These are phyloP conservation scores for Microchirus variegatus DNA, from an alignment of 2,797 vertebrate species.

Conservation along the genomic window DNA sequence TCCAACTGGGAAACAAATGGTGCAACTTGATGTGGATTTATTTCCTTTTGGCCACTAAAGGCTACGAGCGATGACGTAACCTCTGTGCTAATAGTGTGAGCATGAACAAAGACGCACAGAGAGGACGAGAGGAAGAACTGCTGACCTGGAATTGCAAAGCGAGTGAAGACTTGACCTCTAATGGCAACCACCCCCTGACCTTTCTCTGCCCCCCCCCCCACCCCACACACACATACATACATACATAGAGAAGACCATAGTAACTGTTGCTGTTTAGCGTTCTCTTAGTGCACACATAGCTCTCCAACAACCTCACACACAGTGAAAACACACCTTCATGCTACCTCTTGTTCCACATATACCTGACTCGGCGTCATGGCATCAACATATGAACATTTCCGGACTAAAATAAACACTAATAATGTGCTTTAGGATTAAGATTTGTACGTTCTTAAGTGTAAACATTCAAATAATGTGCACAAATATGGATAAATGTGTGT, in stretches of 20 bases:
- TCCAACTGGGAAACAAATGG: no score
- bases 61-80: conserved; percentile 21
- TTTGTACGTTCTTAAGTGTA: no score
- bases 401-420: no score
- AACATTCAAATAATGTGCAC: no score
- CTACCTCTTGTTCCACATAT: background rate
- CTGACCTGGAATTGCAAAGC: conserved; percentile 37
- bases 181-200: conserved; percentile 7
- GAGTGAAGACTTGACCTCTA: conserved; percentile 39
- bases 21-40: background rate
- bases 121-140: conserved; percentile 11
- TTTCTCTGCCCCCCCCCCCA: conserved; percentile 6
- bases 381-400: no score
- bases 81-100: background rate
- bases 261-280: conserved; percentile 73
- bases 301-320: conserved; percentile 14
- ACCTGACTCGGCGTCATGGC: no score
- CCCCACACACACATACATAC: conserved; percentile 11
- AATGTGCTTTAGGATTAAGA: no score
- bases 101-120: conserved; percentile 26
- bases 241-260: conserved; percentile 45
- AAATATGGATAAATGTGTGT: no score
- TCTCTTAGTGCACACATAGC: conserved; percentile 35
- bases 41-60: background rate
- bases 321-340: no score